These are phyloP conservation scores for Chymomyza fuscimana DNA, from an alignment of 2,888 invertebrate species.

Conservation along the genomic window DNA sequence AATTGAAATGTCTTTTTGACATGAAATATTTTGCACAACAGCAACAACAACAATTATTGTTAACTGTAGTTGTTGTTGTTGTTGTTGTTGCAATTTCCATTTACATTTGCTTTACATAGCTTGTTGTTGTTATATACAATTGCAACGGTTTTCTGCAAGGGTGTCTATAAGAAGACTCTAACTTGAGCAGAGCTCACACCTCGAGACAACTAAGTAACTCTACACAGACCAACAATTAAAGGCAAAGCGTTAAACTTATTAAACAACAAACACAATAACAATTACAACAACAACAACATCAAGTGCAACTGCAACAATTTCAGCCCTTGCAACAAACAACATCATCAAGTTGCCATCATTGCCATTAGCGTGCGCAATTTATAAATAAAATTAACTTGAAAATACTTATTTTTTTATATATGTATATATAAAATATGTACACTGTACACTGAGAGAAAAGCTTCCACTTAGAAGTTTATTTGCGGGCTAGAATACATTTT, in stretches of 20 bases:
- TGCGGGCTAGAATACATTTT: no score
- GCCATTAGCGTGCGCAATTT: background rate
- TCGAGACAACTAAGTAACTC: background rate
- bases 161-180: background rate
- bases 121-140: background rate
- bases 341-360: background rate
- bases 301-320: background rate
- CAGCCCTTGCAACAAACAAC: background rate
- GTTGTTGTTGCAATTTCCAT: conserved; percentile 37
- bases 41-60: conserved; percentile 21
- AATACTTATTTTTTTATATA: background rate
- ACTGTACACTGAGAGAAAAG: no score
- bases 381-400: conserved; percentile 4
- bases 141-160: conserved; percentile 2
- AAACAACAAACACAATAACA: conserved; percentile 11
- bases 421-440: background rate
- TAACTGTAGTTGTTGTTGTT: background rate
- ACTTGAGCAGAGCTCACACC: background rate
- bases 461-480: no score
- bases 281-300: background rate
- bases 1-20: conserved; percentile 72
- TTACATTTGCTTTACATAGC: background rate
- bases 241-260: conserved; percentile 6
- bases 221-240: background rate
- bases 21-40: conserved; percentile 52